Percentiles rank a stretch among this genome's conserved stretches.
These are phyloP conservation scores for Tympanoctomys barrerae DNA, from an alignment of 2,797 vertebrate genomes.

Conservation along the genomic window DNA sequence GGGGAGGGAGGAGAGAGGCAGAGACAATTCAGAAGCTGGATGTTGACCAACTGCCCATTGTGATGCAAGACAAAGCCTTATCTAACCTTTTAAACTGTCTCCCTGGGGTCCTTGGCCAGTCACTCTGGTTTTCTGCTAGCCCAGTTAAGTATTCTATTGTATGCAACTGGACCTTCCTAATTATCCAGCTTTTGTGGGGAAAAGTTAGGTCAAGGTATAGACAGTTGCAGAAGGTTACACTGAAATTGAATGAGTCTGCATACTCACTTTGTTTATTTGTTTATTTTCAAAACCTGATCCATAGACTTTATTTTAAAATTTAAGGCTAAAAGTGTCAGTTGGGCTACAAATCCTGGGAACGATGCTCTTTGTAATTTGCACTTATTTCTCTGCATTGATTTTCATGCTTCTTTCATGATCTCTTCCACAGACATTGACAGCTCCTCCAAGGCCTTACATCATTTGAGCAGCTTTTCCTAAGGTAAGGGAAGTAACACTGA, in stretches of 20 bases:
- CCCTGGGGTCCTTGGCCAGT: not conserved
- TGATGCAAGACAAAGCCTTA: not conserved
- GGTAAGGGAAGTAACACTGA: not conserved
- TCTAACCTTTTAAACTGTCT: not conserved
- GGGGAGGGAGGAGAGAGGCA: not conserved
- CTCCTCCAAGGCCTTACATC: not conserved
- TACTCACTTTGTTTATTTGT: not conserved
- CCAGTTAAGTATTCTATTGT: not conserved
- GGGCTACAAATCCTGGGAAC: not conserved
- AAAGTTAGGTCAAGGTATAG: not conserved
- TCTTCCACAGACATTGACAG: not conserved
- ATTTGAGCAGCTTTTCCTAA: not conserved
- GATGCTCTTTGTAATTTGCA: not conserved
- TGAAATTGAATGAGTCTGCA: not conserved
- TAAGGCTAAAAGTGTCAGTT: not conserved
- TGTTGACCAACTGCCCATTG: accelerated
- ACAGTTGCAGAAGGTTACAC: not conserved
- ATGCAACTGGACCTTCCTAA: not conserved
- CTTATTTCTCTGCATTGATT: not conserved
- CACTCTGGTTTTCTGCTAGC: not conserved
- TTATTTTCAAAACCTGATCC: not conserved
- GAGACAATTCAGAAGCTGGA: not conserved
- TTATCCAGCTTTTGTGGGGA: not conserved
- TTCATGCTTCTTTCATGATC: not conserved
- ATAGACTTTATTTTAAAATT: conserved; percentile 2